Conservation (phyloP, 2,113 vertebrate genomes). For the Camelus bactrianus region DNA sequence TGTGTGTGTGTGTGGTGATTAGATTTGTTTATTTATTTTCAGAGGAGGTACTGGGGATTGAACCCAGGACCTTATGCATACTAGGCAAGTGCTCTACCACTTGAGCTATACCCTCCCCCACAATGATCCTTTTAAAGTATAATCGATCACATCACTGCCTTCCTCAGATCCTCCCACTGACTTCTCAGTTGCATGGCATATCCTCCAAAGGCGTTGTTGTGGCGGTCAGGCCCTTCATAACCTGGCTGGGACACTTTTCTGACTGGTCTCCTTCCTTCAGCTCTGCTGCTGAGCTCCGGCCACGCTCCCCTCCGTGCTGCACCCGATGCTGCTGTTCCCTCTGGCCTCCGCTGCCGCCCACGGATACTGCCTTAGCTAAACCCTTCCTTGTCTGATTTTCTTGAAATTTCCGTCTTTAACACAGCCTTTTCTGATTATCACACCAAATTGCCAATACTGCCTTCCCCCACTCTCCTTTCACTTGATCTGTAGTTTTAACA, state of each 20-base stretch:
- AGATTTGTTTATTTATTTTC: too few relatives aligned
- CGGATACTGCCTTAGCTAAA: not conserved
- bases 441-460: not conserved
- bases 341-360: not conserved
- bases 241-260: not conserved
- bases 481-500: not conserved
- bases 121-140: not conserved
- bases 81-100: too few relatives aligned
- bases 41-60: too few relatives aligned
- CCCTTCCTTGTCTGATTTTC: not conserved
- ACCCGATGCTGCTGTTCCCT: not conserved
- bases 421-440: not conserved
- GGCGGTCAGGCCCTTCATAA: not conserved
- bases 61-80: too few relatives aligned
- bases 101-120: too few relatives aligned
- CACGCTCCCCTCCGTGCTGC: not conserved
- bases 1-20: too few relatives aligned
- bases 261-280: not conserved
- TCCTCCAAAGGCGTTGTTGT: not conserved
- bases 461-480: not conserved
- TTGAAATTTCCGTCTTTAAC: not conserved
- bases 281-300: not conserved
- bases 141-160: not conserved
- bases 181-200: not conserved
- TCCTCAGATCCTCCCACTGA: not conserved